These are phyloP conservation scores for Orestias chungarensis DNA, from an alignment of 2,797 vertebrate species.

Conservation along the genomic window DNA sequence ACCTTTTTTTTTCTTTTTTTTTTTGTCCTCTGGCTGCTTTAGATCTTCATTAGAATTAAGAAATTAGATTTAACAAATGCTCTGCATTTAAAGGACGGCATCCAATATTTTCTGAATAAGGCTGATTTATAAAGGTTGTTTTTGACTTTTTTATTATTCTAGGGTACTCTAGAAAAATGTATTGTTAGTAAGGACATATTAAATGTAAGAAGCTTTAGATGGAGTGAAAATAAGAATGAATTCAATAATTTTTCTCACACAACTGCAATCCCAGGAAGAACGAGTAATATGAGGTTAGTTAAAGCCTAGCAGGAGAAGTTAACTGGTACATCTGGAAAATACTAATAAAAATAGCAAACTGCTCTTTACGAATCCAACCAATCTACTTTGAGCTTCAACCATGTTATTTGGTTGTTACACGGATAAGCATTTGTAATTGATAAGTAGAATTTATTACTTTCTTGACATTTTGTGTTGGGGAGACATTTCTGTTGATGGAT, in stretches of 20 bases:
- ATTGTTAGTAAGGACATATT: constrained; percentile 8
- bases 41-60: constrained; percentile 5
- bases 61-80: constrained; percentile 17
- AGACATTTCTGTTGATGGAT: no score
- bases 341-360: not conserved
- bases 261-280: not conserved
- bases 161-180: not conserved
- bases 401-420: not conserved
- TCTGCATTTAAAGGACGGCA: constrained; percentile 9
- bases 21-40: constrained; percentile 34
- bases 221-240: not conserved
- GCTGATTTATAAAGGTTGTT: not conserved
- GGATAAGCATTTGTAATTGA: not conserved
- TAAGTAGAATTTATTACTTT: not conserved
- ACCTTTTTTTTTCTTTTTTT: constrained; percentile 44
- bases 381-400: not conserved
- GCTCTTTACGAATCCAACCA: not conserved
- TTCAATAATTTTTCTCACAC: not conserved
- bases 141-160: not conserved
- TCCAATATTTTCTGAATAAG: constrained; percentile 9
- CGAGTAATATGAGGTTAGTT: not conserved
- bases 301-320: not conserved
- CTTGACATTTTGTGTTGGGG: not conserved
- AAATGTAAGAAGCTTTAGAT: not conserved
- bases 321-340: not conserved